A percentile compares a stretch with the other conserved stretches of the same genome.
These are phyloP conservation scores for Clanis bilineata DNA, from an alignment of 2,888 invertebrate genomes.

Conservation along the genomic window DNA sequence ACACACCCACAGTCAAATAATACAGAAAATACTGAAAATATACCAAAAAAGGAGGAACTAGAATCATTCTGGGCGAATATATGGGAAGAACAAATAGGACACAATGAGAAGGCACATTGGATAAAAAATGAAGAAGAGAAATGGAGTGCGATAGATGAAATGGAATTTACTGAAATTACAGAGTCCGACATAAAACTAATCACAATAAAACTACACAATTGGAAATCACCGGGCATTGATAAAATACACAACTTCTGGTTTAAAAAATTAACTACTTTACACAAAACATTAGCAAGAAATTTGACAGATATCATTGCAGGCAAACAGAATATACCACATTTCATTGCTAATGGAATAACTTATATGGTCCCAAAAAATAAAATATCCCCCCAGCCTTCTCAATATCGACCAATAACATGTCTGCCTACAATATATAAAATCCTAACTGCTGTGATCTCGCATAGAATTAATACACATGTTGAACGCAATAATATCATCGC, in stretches of 20 bases:
- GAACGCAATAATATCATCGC: conserved; percentile 17
- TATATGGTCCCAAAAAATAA: conserved; percentile 25
- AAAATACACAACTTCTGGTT: background rate
- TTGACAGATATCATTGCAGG: conserved; percentile 16
- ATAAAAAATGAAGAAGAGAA: conserved; percentile 3
- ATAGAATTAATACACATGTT: conserved; percentile 20
- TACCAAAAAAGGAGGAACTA: too few species aligned
- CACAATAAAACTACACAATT: conserved; percentile 13
- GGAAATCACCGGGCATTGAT: background rate
- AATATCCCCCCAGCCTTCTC: conserved; percentile 21
- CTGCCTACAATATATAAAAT: conserved; percentile 15
- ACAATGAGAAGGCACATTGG: conserved; percentile 10
- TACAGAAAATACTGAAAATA: too few species aligned
- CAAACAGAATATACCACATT: conserved; percentile 20
- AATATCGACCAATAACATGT: conserved; percentile 9
- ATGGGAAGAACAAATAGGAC: background rate
- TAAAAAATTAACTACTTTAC: conserved; percentile 9
- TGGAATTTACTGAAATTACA: conserved; percentile 15
- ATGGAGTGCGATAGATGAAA: conserved; percentile 3
- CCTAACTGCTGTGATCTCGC: conserved; percentile 17
- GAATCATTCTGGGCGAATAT: background rate
- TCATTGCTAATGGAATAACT: conserved; percentile 25
- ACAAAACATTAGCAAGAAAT: conserved; percentile 7
- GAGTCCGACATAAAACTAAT: conserved; percentile 9
- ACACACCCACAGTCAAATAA: too few species aligned